These are phyloP conservation scores for Excalfactoria chinensis DNA, from an alignment of 2,113 vertebrate genomes.

Conservation along the genomic window DNA sequence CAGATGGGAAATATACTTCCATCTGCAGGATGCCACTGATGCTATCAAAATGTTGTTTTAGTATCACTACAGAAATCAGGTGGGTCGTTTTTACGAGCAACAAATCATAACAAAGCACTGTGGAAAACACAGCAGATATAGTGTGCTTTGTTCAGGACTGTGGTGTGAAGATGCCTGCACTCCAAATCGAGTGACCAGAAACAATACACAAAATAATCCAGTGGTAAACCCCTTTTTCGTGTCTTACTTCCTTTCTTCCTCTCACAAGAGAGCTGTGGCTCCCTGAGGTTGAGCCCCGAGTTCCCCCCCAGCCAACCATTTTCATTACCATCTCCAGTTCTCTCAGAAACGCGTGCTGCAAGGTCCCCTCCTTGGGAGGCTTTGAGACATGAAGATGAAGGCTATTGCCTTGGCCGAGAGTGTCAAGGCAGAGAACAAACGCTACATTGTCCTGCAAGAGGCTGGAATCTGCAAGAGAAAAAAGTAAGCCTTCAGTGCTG, in stretches of 20 bases:
- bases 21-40: not conserved
- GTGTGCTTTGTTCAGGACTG: not conserved
- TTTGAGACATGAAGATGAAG: conserved; percentile 96
- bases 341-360: conserved; percentile 88
- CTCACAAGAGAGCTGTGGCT: not conserved
- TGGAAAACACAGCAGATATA: not conserved
- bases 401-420: conserved; percentile 86
- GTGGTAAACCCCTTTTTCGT: not conserved
- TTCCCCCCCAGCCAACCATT: not conserved
- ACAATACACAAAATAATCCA: not conserved
- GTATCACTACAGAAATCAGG: not conserved
- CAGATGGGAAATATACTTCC: not conserved
- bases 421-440: conserved; percentile 96
- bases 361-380: conserved; percentile 93
- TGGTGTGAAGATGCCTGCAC: not conserved
- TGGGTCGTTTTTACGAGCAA: not conserved
- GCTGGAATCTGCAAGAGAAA: conserved; percentile 88
- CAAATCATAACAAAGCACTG: not conserved
- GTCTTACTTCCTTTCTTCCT: not conserved
- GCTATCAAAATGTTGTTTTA: not conserved
- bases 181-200: not conserved
- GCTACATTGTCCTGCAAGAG: conserved; percentile 98
- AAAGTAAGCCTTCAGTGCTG: not conserved
- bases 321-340: conserved; percentile 89
- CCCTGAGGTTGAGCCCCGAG: not conserved